Percentiles rank a stretch among this genome's conserved stretches.
Evolutionary conservation across 2,888 invertebrate genomes (phyloP).

Genomic region (Tenthredo distinguenda): DNA sequence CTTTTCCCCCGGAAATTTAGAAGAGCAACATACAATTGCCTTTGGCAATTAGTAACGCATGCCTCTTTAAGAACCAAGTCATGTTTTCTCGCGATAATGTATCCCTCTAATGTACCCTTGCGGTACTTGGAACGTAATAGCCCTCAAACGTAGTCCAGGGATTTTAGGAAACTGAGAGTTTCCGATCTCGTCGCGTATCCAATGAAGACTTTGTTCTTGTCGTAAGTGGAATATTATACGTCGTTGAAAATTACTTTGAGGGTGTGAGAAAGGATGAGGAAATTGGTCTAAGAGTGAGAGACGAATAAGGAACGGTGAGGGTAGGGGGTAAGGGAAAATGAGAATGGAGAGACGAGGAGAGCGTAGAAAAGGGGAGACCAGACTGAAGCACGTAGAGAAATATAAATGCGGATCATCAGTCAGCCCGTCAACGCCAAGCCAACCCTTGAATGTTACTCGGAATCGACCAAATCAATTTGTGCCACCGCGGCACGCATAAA

Average conservation of each 20-base stretch:
- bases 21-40: slow-evolving; percentile 1
- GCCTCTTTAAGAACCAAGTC: slow-evolving; percentile 21
- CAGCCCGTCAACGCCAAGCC: slow-evolving; percentile 51
- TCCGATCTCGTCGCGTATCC: background rate
- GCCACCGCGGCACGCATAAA: slow-evolving; percentile 62
- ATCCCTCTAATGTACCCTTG: background rate
- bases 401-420: slow-evolving; percentile 53
- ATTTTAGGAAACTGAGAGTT: background rate
- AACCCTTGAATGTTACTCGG: slow-evolving; percentile 63
- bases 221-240: slow-evolving; percentile 3
- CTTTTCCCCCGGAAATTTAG: background rate
- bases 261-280: background rate
- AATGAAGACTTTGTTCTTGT: slow-evolving; percentile 34
- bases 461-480: slow-evolving; percentile 70
- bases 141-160: background rate
- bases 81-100: slow-evolving; percentile 18
- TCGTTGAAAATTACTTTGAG: background rate
- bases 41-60: slow-evolving; percentile 39
- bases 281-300: slow-evolving; percentile 15
- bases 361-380: slow-evolving; percentile 11
- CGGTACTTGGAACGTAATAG: background rate
- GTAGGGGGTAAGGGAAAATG: background rate
- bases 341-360: background rate
- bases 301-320: background rate
- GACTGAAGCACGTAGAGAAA: slow-evolving; percentile 42